These are phyloP conservation scores for Anhinga rufa DNA, from an alignment of 2,113 vertebrate genomes.

Conservation along the genomic window DNA sequence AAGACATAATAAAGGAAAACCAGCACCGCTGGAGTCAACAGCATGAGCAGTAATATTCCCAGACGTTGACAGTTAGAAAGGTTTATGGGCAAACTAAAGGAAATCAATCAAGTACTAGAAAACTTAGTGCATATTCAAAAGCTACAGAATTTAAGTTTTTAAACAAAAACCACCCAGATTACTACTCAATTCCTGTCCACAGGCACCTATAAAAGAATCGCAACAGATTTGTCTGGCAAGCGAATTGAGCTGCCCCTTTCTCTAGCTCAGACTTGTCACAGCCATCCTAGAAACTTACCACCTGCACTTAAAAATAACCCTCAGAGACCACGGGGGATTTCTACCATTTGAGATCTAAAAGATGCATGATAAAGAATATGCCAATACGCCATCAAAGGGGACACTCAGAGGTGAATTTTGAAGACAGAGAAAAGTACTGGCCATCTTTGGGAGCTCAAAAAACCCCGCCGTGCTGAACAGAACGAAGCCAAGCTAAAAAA, in stretches of 20 bases:
- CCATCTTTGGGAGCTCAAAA: background rate
- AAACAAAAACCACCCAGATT: background rate
- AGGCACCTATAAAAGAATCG: background rate
- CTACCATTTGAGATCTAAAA: background rate
- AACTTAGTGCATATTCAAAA: background rate
- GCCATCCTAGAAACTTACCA: background rate
- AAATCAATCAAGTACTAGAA: background rate
- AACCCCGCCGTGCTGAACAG: background rate
- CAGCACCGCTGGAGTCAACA: background rate
- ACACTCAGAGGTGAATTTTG: background rate
- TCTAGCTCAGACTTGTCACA: background rate
- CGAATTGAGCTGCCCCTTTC: background rate
- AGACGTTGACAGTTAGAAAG: background rate
- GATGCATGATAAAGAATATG: background rate
- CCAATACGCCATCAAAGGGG: background rate
- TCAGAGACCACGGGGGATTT: rapidly evolving
- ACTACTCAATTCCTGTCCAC: background rate
- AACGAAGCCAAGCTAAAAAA: background rate
- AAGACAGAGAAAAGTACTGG: background rate
- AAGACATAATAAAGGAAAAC: background rate
- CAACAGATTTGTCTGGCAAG: background rate
- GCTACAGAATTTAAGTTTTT: background rate
- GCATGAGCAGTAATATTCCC: background rate
- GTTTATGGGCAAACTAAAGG: background rate
- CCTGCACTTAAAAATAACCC: background rate